Percentiles rank a stretch among this genome's conserved stretches.
Conservation (phyloP, 2,888 invertebrate genomes). For the Hymenopus coronatus region DNA sequence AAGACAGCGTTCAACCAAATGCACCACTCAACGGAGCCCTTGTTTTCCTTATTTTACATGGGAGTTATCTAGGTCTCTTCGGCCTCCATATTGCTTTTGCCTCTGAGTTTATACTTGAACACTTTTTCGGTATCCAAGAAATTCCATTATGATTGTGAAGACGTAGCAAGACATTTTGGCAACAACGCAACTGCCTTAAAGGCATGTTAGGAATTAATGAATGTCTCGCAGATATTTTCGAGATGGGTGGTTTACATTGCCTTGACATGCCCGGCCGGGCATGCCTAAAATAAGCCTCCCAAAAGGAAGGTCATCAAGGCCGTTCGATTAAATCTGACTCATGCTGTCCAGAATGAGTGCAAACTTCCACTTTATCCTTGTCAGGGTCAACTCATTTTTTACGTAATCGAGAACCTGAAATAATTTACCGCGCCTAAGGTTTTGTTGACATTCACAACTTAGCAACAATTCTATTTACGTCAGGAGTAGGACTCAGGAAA, state of each 20-base stretch:
- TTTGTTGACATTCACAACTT: neutral
- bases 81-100: too few species aligned
- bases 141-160: too few species aligned
- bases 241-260: neutral
- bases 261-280: neutral
- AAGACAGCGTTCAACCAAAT: too few species aligned
- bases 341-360: neutral
- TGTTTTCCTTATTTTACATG: too few species aligned
- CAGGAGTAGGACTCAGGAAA: neutral
- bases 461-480: neutral
- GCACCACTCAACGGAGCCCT: too few species aligned
- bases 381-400: neutral
- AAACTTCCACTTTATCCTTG: neutral
- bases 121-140: too few species aligned
- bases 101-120: too few species aligned
- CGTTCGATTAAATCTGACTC: neutral
- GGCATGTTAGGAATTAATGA: neutral
- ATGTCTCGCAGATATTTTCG: neutral
- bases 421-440: neutral
- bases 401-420: neutral
- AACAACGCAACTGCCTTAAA: neutral
- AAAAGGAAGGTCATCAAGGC: neutral
- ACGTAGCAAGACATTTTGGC: too few species aligned
- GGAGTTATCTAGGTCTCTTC: too few species aligned
- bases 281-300: neutral